phyloP scores from a whole-genome alignment of 2,797 vertebrate species.

The Propithecus deckenii region DNA sequence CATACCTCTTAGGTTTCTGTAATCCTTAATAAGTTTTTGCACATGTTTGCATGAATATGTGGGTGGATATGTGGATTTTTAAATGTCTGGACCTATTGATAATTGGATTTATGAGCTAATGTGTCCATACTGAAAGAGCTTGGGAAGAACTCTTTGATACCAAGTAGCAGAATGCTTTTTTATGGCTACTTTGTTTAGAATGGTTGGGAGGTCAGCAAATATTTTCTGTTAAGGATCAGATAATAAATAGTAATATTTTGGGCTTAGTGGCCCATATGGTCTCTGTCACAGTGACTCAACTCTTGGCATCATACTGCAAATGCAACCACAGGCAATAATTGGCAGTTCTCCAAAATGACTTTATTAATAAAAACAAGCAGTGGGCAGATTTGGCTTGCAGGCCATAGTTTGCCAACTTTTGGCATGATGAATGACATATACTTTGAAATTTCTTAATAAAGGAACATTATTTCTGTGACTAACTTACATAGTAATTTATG shows the following conservation, averaged over 20 bases:
- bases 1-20: neutral
- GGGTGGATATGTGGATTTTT: neutral
- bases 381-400: neutral
- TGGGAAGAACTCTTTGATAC: neutral
- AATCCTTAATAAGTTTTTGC: neutral
- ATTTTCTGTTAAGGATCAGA: neutral
- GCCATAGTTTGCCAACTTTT: neutral
- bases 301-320: neutral
- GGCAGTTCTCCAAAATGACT: neutral
- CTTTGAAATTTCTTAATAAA: constrained; percentile 5
- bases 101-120: neutral
- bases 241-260: neutral
- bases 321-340: neutral
- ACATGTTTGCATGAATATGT: neutral
- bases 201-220: neutral
- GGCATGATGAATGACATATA: neutral
- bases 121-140: neutral
- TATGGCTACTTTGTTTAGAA: neutral
- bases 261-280: neutral
- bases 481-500: neutral
- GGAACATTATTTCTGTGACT: neutral
- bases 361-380: neutral
- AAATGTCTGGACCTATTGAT: neutral
- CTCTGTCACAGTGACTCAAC: neutral
- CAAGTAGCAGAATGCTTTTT: neutral